Base-by-base conservation (phyloP, 2,113 vertebrate species). In the Psephotus haematonotus region DNA sequence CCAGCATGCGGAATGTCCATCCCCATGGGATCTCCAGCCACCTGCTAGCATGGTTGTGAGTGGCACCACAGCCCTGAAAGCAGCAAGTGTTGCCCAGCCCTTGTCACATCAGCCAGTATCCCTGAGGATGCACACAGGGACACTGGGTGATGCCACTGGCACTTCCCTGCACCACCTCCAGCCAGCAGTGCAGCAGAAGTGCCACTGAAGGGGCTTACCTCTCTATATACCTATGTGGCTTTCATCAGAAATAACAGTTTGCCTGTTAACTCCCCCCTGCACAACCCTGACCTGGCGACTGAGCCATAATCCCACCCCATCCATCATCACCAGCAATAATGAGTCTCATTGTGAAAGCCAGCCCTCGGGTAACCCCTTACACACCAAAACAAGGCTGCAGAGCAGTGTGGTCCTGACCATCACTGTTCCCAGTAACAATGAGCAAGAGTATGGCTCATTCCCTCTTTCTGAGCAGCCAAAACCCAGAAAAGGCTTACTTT, bases 1-100 rank as follows among this genome's bases (percentile, higher is more conserved):
- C 52, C 0, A 1, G 25, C 1, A 1, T 10, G n/a, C 19, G 19
- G 50, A 52, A n/a, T 0, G 0, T 44, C 24, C 2, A 2, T 31
- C 35, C 60, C 52, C 2, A 0, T 0, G 3, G 41, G 13, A 44
- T 37, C 35, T 57, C 57, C 78, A 70, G 37, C 83, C 55, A 25
- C 31, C 35, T 9, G 4, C 77, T 13, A 63, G 41, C 33, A 50
- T 0, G 0, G 11, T n/a, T 37, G 35, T 11, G 41, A 69, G 77
- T 49, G n/a, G 76, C 71, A 55, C 24, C 2, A 9, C 18, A 24
- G 49, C 62, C 27, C 39, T 6, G 2, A 22, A 35, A 67, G 31
- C 33, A 17, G 25, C 1, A 1, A 65, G 43, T 24, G n/a, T 14
- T 69, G n/a, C 47, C 19, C 4, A 1, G 31, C 27, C 53, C 47